Conservation (phyloP, 1,140 invertebrate genomes). For the Tribolium castaneum region DNA sequence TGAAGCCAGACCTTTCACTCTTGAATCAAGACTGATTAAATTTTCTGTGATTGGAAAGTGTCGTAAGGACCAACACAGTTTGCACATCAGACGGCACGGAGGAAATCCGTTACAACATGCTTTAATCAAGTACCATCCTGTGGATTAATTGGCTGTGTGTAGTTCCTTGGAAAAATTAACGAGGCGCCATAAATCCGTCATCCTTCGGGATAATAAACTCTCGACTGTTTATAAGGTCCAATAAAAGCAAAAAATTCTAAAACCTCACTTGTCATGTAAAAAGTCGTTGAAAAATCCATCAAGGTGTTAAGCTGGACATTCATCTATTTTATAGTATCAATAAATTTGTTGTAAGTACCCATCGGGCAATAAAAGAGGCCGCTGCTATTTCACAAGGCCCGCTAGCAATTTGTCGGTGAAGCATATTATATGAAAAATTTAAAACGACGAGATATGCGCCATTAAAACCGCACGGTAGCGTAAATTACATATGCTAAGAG, state of each 20-base stretch:
- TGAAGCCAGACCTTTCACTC: slow-evolving; percentile 21
- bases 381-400: slow-evolving; percentile 36
- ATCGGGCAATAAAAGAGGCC: slow-evolving; percentile 33
- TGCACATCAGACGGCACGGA: background rate
- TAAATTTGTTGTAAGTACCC: slow-evolving; percentile 44
- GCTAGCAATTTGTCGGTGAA: slow-evolving; percentile 15
- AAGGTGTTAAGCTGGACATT: slow-evolving; percentile 37
- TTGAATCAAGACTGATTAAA: slow-evolving; percentile 37
- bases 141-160: background rate
- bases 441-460: slow-evolving; percentile 15
- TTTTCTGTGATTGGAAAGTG: background rate
- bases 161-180: background rate
- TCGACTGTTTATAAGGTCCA: slow-evolving; percentile 1
- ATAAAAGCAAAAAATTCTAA: slow-evolving; percentile 8
- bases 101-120: background rate
- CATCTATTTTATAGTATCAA: slow-evolving; percentile 45
- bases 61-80: background rate
- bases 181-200: slow-evolving; percentile 9
- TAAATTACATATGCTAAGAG: slow-evolving; percentile 44
- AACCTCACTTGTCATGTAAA: background rate
- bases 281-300: slow-evolving; percentile 12
- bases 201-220: slow-evolving; percentile 18
- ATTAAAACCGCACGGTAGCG: slow-evolving; percentile 41
- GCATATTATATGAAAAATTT: slow-evolving; percentile 41
- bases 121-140: slow-evolving; percentile 7